Percentiles rank a stretch among this genome's conserved stretches.
These are phyloP conservation scores for Eudasyphora cyanicolor DNA, from an alignment of 2,888 invertebrate species.

Conservation along the genomic window DNA sequence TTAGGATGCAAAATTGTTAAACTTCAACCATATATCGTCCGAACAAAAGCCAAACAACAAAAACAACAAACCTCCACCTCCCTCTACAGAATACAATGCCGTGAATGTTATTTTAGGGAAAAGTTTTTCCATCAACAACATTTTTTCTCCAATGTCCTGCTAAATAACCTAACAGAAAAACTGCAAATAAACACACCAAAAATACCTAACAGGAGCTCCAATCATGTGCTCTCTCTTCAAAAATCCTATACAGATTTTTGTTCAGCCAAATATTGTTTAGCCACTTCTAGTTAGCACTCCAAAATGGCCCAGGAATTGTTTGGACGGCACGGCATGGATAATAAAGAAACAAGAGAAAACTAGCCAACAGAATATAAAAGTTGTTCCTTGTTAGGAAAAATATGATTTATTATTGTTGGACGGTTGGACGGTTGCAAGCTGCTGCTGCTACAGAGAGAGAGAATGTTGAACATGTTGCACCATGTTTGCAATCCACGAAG, in stretches of 20 bases:
- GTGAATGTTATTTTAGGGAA: slow-evolving; percentile 77
- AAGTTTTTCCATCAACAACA: slow-evolving; percentile 78
- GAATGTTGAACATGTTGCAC: background rate
- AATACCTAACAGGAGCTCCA: background rate
- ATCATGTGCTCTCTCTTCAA: too few species aligned
- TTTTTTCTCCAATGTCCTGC: slow-evolving; percentile 75
- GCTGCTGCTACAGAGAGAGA: too few species aligned
- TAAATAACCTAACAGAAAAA: slow-evolving; percentile 74
- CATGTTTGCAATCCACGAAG: background rate
- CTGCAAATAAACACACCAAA: background rate
- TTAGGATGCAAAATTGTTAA: too few species aligned
- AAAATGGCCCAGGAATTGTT: background rate
- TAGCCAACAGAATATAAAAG: slow-evolving; percentile 43
- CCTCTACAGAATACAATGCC: slow-evolving; percentile 65
- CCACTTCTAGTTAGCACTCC: slow-evolving; percentile 32
- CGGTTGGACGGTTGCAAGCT: background rate
- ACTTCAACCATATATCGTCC: background rate
- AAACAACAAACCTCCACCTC: too few species aligned
- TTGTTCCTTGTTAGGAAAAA: slow-evolving; percentile 56
- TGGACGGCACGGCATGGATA: background rate
- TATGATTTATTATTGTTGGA: slow-evolving; percentile 52
- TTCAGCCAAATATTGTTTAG: slow-evolving; percentile 42
- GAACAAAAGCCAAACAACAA: slow-evolving; percentile 16
- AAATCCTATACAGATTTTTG: slow-evolving; percentile 5
- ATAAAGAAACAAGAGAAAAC: background rate